Base-by-base conservation (phyloP, 2,888 invertebrate species). In the Aleiodes testaceus region DNA sequence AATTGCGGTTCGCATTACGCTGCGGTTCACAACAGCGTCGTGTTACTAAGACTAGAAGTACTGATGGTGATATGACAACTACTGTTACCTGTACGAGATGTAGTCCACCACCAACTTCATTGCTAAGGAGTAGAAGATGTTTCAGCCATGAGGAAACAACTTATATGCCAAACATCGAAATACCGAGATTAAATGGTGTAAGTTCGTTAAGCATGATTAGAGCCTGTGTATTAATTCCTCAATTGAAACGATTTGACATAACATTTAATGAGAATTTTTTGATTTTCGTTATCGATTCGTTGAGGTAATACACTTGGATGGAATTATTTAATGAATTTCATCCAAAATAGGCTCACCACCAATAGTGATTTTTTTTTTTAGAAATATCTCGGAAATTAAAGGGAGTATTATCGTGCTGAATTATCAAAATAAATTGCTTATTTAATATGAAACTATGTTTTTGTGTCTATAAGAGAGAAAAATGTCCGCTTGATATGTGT, bases 1-100 rank as follows among this genome's bases (percentile, higher is more conserved):
- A 98, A 88, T 88, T 98, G 72, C 90, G 96, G 36, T 97, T 97
- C 84, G 97, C 98, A 0, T 92, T 98, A 86, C 91, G 94, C 63
- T 97, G 97, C 77, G 95, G 96, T 4, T 94, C 96, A 1, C 91
- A 93, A 75, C 93, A 95, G 82, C 89, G 96, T 73, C 95, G 96
- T 1, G 94, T 94, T 7, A 88, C 95, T 11, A 91, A 94, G 80
- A 89, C 94, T 66, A 93, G 93, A 65, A 95, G 95, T 50, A 79
- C 80, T 74, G 81, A 82, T 73, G 79, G 59, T 30, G 65, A 49
- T 66, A 50, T 66, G 42, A 66, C 76, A 73, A 79, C 82, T 70
- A 80, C 81, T 47, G 42, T 59, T 36, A 79, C 84, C 14, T 86
- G 87, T 78, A 80, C 81, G 72, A 82, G 82, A 45, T 87, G 86